Conservation (phyloP, 2,113 vertebrate genomes). For the Acanthisitta chloris region DNA sequence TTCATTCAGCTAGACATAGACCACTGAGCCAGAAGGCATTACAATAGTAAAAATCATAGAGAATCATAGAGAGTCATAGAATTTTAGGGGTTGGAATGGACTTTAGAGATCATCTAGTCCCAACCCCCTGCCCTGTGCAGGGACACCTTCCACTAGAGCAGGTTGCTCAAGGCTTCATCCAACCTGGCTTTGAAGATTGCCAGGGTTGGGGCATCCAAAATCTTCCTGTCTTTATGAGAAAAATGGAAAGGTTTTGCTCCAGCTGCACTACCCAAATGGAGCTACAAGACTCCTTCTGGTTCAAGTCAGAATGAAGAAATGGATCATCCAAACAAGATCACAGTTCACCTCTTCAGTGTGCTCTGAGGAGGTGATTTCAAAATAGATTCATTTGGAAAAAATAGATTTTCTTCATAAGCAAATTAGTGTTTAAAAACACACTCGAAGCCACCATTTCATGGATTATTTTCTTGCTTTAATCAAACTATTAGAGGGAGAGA, state of each 20-base stretch:
- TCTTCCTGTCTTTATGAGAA: neutral
- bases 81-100: no score
- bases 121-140: no score
- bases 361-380: constrained; percentile 16
- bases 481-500: neutral
- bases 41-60: neutral
- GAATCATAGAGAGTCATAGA: no score
- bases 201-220: no score
- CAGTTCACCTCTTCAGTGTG: neutral
- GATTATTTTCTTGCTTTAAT: neutral
- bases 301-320: neutral
- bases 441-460: neutral
- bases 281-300: neutral
- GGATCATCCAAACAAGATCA: neutral
- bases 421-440: neutral
- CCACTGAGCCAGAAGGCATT: neutral
- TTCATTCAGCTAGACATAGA: neutral
- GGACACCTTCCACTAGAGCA: no score
- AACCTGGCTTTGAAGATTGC: no score
- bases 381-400: neutral
- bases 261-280: neutral
- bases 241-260: neutral
- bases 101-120: no score
- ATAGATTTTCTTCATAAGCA: neutral
- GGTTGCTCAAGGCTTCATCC: no score